Conservation (phyloP, 2,888 invertebrate genomes). For the Isotomurus palustris region DNA sequence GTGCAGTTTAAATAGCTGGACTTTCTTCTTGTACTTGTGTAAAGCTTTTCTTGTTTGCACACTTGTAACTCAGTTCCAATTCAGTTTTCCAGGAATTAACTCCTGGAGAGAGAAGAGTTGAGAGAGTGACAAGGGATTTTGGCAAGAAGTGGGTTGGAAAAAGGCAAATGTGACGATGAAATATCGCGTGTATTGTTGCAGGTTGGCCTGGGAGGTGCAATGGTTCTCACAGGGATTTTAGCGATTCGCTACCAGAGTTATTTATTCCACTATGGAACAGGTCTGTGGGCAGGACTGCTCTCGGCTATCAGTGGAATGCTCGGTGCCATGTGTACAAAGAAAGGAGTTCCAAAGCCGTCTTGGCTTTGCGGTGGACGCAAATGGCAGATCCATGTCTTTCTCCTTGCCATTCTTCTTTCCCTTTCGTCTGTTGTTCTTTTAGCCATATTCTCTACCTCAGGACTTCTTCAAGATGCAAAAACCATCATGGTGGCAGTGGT, state of each 20-base stretch:
- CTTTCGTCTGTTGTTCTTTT: slow-evolving; percentile 31
- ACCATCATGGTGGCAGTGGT: slow-evolving; percentile 28
- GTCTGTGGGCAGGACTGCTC: slow-evolving; percentile 41
- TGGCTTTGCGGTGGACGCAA: slow-evolving; percentile 38
- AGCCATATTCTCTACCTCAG: slow-evolving; percentile 40
- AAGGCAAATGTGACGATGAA: neutral
- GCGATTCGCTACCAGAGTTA: slow-evolving; percentile 44
- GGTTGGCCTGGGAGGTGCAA: slow-evolving; percentile 40
- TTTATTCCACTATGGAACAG: slow-evolving; percentile 42
- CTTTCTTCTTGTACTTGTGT: no score
- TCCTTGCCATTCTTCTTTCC: slow-evolving; percentile 29
- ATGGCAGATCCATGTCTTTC: slow-evolving; percentile 38
- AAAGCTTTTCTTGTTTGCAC: no score
- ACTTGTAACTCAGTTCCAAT: no score
- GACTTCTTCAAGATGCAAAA: slow-evolving; percentile 37
- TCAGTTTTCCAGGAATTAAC: no score
- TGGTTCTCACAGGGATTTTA: slow-evolving; percentile 40
- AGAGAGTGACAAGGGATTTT: no score
- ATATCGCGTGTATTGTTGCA: slow-evolving; percentile 12
- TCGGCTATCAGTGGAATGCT: slow-evolving; percentile 40
- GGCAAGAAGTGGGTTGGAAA: neutral
- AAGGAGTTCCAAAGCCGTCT: slow-evolving; percentile 32
- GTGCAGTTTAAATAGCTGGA: neutral
- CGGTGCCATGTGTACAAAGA: slow-evolving; percentile 39
- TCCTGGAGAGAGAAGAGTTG: no score